phyloP scores from a whole-genome alignment of 2,113 vertebrate species.

The Chiloscyllium plagiosum region DNA sequence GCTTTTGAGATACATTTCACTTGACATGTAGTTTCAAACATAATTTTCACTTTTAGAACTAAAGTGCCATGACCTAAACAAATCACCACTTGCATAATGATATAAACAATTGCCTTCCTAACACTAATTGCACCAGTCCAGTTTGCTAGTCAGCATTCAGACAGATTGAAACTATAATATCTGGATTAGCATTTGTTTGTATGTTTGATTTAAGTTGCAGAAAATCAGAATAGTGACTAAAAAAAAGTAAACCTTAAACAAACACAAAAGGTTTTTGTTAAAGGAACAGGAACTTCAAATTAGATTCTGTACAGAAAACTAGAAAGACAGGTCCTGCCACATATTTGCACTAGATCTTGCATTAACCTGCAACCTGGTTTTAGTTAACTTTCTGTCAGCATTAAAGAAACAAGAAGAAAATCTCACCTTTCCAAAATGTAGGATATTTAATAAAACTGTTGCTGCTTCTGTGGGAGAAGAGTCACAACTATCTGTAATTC shows the following conservation, averaged over 20 bases:
- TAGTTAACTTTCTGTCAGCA: background rate
- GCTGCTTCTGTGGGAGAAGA: background rate
- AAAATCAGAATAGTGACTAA: background rate
- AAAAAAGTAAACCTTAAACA: background rate
- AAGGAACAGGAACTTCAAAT: background rate
- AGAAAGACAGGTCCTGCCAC: slow-evolving; percentile 10
- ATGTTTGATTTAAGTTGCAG: background rate
- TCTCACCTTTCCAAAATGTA: slow-evolving; percentile 9
- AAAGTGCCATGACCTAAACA: background rate
- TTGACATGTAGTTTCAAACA: background rate
- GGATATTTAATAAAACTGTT: background rate
- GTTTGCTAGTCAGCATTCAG: background rate
- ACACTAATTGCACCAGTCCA: background rate
- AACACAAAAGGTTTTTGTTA: background rate
- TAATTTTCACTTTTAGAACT: background rate
- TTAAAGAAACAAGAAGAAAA: background rate
- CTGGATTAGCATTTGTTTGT: background rate
- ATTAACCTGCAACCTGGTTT: background rate
- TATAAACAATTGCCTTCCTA: background rate
- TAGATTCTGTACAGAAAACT: background rate
- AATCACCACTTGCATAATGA: background rate
- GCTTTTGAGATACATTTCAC: background rate
- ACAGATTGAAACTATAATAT: background rate
- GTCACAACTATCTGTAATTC: background rate
- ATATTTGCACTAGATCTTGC: background rate